These are phyloP conservation scores for Colletes gigas DNA, from an alignment of 1,140 invertebrate genomes.

Conservation along the genomic window DNA sequence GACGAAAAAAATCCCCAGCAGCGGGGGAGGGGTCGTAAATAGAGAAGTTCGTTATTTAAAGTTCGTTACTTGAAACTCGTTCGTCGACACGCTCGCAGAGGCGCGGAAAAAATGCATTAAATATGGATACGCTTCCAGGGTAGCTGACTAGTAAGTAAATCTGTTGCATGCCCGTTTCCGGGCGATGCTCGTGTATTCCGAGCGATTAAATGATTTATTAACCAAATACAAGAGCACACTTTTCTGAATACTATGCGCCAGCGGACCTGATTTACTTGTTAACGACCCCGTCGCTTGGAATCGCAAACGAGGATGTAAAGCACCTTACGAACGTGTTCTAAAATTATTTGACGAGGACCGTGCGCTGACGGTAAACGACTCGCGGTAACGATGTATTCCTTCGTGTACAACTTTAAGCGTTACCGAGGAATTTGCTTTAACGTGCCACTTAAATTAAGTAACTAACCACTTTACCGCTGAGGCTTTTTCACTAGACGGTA, in stretches of 20 bases:
- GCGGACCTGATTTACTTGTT: not conserved
- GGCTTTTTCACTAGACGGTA: too few relatives aligned
- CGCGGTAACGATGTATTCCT: too few relatives aligned
- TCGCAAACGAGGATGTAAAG: not conserved
- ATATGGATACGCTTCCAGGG: not conserved
- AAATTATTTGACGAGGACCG: not conserved
- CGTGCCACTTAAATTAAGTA: too few relatives aligned
- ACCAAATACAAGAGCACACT: not conserved
- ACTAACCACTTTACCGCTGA: too few relatives aligned
- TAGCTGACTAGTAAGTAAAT: not conserved
- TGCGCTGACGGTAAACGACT: not conserved
- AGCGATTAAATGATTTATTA: not conserved
- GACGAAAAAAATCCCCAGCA: not conserved
- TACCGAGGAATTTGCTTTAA: not conserved
- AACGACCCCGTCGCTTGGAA: not conserved
- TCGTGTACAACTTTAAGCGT: too few relatives aligned
- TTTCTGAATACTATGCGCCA: not conserved
- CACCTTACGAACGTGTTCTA: not conserved
- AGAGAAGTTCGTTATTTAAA: not conserved
- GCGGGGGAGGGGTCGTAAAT: not conserved
- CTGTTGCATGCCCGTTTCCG: not conserved
- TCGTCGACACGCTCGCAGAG: not conserved
- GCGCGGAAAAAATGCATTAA: not conserved
- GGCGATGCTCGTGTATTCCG: not conserved
- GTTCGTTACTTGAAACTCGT: not conserved